A percentile compares a stretch with the other conserved stretches of the same genome.
Evolutionary conservation across 2,888 invertebrate genomes (phyloP).

Genomic region (Resseliella maxima): DNA sequence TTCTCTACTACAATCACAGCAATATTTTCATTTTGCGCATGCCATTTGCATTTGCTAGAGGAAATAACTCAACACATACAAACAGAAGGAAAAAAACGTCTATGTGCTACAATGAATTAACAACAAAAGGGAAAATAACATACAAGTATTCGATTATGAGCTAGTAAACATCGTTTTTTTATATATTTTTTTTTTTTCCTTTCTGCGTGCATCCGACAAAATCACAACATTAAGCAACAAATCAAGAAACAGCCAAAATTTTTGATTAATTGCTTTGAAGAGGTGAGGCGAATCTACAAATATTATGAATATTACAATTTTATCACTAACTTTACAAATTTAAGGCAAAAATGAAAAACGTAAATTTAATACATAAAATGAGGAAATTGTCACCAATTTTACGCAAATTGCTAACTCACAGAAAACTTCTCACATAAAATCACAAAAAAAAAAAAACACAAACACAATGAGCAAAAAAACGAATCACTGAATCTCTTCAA

Average conservation of each 20-base stretch:
- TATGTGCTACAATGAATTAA: constrained; percentile 32
- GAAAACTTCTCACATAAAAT: too few relatives aligned
- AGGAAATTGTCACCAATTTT: constrained; percentile 9
- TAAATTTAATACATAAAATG: background rate
- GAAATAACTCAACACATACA: background rate
- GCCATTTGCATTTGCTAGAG: constrained; percentile 16
- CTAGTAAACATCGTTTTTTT: constrained; percentile 24
- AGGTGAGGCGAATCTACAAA: constrained; percentile 66
- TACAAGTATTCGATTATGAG: background rate
- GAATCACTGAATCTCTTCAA: background rate
- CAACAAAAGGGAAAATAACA: background rate
- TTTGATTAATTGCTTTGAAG: constrained; percentile 60
- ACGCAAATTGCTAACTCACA: background rate
- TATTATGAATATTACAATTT: background rate
- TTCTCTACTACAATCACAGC: background rate
- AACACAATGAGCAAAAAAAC: background rate
- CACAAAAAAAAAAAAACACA: background rate
- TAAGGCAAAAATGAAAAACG: background rate
- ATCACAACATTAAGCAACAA: constrained; percentile 52
- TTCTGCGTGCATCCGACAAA: constrained; percentile 66
- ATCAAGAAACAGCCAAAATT: constrained; percentile 60
- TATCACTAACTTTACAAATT: constrained; percentile 3
- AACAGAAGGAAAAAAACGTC: constrained; percentile 6
- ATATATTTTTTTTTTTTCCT: constrained; percentile 12
- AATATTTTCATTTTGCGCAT: constrained; percentile 22